A percentile compares a stretch with the other conserved stretches of the same genome.
Evolutionary conservation across 2,888 invertebrate genomes (phyloP).

Genomic region (Hirtodrosophila alboralis): DNA sequence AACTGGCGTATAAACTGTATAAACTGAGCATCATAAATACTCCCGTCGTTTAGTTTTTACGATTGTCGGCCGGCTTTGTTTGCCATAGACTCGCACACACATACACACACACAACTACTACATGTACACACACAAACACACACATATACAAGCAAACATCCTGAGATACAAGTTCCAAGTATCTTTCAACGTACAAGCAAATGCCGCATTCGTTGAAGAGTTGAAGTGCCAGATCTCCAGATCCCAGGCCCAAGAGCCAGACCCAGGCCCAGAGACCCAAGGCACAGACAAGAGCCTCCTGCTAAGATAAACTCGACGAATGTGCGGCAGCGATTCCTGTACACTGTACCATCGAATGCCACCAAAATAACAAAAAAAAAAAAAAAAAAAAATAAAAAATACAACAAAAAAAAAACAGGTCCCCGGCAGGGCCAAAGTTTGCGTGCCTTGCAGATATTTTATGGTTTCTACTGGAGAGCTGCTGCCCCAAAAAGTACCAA

Average conservation of each 20-base stretch:
- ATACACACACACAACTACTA: constrained; percentile 15
- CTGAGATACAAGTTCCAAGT: constrained; percentile 62
- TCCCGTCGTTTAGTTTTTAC: constrained; percentile 76
- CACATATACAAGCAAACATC: constrained; percentile 24
- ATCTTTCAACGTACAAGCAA: constrained; percentile 74
- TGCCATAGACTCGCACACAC: constrained; percentile 44
- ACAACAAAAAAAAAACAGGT: too few species aligned
- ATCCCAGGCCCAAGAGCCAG: constrained; percentile 40
- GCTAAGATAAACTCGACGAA: constrained; percentile 65
- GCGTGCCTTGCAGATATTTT: constrained; percentile 71
- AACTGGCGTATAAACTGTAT: constrained; percentile 47
- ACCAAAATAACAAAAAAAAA: too few species aligned
- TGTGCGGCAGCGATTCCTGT: constrained; percentile 52
- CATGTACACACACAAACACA: too few species aligned
- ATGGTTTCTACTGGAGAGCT: constrained; percentile 46
- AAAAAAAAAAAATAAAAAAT: too few species aligned
- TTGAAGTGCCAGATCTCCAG: constrained; percentile 61
- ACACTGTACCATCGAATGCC: constrained; percentile 60
- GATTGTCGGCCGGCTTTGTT: constrained; percentile 79
- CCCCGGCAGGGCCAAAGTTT: constrained; percentile 71
- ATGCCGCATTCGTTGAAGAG: constrained; percentile 57
- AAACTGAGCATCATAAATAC: constrained; percentile 70
- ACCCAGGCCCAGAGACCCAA: constrained; percentile 37
- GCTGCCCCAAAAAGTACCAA: constrained; percentile 39
- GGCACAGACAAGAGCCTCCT: too few species aligned